These are phyloP conservation scores for Clarias fuscus DNA, from an alignment of 2,797 vertebrate species.

Conservation along the genomic window DNA sequence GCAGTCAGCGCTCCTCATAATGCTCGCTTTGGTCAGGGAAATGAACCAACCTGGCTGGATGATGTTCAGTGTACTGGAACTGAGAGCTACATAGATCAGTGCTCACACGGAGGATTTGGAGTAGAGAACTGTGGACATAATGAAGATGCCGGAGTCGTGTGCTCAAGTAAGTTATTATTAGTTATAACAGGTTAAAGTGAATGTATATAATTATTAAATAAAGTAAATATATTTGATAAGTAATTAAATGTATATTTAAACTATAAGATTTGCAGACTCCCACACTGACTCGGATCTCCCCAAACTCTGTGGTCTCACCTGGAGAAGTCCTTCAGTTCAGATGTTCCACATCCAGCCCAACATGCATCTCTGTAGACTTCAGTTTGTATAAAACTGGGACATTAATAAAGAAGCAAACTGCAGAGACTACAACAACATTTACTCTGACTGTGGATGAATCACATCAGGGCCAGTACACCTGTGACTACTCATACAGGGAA, in stretches of 20 bases:
- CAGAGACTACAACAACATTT: slow-evolving; percentile 14
- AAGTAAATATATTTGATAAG: not conserved
- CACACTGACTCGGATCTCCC: too few relatives aligned
- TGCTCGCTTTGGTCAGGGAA: not conserved
- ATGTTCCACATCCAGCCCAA: too few relatives aligned
- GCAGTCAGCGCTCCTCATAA: too few relatives aligned
- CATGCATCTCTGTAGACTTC: too few relatives aligned
- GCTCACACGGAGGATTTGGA: not conserved
- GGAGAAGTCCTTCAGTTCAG: too few relatives aligned
- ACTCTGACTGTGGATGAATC: not conserved
- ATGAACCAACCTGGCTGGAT: not conserved
- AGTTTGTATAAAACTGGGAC: not conserved
- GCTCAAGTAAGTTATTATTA: slow-evolving; percentile 37
- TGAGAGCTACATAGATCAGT: slow-evolving; percentile 9
- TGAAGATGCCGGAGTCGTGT: slow-evolving; percentile 43
- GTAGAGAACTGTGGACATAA: not conserved
- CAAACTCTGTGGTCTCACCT: too few relatives aligned
- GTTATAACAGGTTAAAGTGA: not conserved
- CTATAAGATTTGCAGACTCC: slow-evolving; percentile 8
- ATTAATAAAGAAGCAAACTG: not conserved
- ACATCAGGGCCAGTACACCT: slow-evolving; percentile 51
- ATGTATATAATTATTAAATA: not conserved
- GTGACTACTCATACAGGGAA: slow-evolving; percentile 29
- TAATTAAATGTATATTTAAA: not conserved
- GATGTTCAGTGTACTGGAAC: slow-evolving; percentile 12